Evolutionary conservation across 1,140 invertebrate species (phyloP).

Genomic region (Formica selysi): DNA sequence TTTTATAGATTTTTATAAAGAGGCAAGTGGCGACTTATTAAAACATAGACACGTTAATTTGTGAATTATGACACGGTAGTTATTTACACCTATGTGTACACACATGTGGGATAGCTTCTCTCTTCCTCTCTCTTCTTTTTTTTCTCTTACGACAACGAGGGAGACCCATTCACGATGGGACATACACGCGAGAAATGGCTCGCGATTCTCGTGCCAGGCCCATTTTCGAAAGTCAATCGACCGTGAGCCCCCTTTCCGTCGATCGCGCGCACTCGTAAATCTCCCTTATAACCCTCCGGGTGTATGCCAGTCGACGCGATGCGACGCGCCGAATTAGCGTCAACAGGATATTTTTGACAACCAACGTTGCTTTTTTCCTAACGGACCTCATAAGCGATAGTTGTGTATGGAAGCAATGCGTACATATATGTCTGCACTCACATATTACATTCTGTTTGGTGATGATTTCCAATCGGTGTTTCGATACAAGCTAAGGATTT

Average conservation of each 20-base stretch:
- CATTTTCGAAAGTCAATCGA: slow-evolving; percentile 77
- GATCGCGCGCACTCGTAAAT: slow-evolving; percentile 73
- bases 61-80: neutral
- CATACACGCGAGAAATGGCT: slow-evolving; percentile 59
- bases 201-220: slow-evolving; percentile 65
- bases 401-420: no score
- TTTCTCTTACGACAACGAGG: neutral
- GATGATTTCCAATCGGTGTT: neutral
- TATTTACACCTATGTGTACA: neutral
- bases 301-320: slow-evolving; percentile 49
- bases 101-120: neutral
- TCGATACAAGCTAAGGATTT: neutral
- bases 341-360: slow-evolving; percentile 65
- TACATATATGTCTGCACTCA: neutral
- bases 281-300: slow-evolving; percentile 66
- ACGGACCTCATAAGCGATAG: slow-evolving; percentile 15
- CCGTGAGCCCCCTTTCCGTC: slow-evolving; percentile 70
- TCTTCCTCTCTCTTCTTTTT: no score
- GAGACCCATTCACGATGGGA: slow-evolving; percentile 49
- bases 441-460: neutral
- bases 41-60: slow-evolving; percentile 21
- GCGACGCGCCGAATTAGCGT: slow-evolving; percentile 68
- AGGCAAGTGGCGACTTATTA: neutral
- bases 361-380: slow-evolving; percentile 29
- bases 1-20: neutral